Evolutionary conservation across 1,140 invertebrate species (phyloP).

Genomic region (Heterodera schachtii): DNA sequence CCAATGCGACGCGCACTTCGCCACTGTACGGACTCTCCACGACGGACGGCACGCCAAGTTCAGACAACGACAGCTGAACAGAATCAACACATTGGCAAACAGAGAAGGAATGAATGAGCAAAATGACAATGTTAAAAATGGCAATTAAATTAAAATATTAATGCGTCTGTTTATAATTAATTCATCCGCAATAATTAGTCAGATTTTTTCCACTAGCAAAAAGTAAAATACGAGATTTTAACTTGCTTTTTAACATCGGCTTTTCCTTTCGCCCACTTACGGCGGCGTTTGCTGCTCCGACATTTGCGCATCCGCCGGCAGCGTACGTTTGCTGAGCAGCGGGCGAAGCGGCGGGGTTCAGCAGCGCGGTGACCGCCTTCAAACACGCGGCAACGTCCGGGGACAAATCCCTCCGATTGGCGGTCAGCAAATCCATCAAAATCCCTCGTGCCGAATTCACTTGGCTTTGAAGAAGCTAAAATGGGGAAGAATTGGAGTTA

Average conservation of each 20-base stretch:
- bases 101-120: no score
- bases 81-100: no score
- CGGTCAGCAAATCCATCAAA: slow-evolving; percentile 32
- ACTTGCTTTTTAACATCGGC: neutral
- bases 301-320: neutral
- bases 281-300: neutral
- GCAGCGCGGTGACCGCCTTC: slow-evolving; percentile 23
- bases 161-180: no score
- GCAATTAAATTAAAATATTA: neutral
- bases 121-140: neutral
- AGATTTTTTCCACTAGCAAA: no score
- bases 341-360: slow-evolving; percentile 7
- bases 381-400: slow-evolving; percentile 31
- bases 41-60: slow-evolving; percentile 36
- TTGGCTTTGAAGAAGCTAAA: slow-evolving; percentile 33
- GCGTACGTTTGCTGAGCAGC: neutral
- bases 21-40: slow-evolving; percentile 42
- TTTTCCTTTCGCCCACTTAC: neutral
- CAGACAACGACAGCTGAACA: slow-evolving; percentile 20
- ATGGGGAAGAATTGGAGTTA: neutral
- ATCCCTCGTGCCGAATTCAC: slow-evolving; percentile 31
- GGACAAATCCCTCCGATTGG: slow-evolving; percentile 13
- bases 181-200: no score
- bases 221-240: neutral
- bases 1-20: slow-evolving; percentile 26